Base-by-base conservation (phyloP, 2,797 vertebrate species). In the Pogonophryne albipinna region DNA sequence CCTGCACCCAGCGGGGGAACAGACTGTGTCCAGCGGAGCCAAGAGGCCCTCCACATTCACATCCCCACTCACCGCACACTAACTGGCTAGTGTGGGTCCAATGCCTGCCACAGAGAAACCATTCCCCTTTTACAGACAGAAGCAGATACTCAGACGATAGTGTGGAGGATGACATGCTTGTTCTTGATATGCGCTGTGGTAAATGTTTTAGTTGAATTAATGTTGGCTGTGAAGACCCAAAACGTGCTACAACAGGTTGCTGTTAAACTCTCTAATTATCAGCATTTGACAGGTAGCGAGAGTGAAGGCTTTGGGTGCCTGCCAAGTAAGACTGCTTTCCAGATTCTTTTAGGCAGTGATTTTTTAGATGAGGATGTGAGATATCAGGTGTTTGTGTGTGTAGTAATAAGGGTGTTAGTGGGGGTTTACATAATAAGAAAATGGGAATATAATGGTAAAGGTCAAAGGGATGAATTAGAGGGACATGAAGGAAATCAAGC, bases 1-100 rank as follows among this genome's bases (percentile, higher is more conserved):
- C 94, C 95, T 95, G 95, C 94, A 90, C 93, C 86, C 94, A 91
- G 93, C 87, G 49, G 93, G 91, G 88, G 87, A 84, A 88, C 85
- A 76, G 73, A 74, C 90, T 82, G 84, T 85, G 88, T 90, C 91
- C 93, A 93, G 84, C 89, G 80, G 76, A 87, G 87, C 90, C 91
- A 92, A 94, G 92, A 93, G 91, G 86, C 86, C 87, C 92, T 94
- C 86, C 83, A 89, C 85, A 84, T 89, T 91, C 86, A 84, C 79
- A 73, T 77, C 87, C 88, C 78, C 87, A 85, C 86, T 93, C 86
- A 85, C 80, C 74, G 80, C 72, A 66, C 80, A 81, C 84, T 86
- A 84, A 87, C 79, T 27, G 75, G 76, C 66, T 51, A 75, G 76
- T 62, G 62, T 49, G 80, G 66, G 42, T 79, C 62, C 4, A 11